phyloP scores from a whole-genome alignment of 1,140 invertebrate species.

The Eupeodes corollae region DNA sequence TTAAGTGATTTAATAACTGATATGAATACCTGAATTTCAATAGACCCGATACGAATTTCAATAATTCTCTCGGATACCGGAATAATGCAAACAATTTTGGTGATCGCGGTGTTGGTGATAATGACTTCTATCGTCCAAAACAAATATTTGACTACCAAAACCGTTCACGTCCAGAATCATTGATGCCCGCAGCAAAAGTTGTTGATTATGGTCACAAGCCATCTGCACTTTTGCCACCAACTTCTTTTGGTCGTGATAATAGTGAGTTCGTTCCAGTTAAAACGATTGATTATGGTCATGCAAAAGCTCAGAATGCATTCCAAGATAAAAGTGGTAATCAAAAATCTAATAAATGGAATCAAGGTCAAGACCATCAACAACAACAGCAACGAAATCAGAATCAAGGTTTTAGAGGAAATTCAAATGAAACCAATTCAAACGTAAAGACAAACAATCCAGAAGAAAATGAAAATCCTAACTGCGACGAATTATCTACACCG shows the following conservation, averaged over 20 bases:
- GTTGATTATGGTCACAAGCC: constrained; percentile 61
- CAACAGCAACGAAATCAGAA: constrained; percentile 3
- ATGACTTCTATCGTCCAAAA: constrained; percentile 20
- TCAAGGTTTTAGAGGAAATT: too few relatives aligned
- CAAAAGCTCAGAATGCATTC: constrained; percentile 6
- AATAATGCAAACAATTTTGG: too few relatives aligned
- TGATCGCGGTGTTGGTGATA: background rate
- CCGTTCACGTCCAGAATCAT: constrained; percentile 11
- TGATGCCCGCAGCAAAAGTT: constrained; percentile 46
- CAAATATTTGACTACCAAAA: constrained; percentile 35
- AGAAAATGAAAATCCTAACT: background rate
- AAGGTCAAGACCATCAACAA: constrained; percentile 4
- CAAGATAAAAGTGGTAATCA: constrained; percentile 3
- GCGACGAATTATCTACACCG: background rate
- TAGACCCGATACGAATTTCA: too few relatives aligned
- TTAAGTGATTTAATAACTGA: too few relatives aligned
- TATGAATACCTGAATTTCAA: too few relatives aligned
- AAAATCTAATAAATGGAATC: background rate
- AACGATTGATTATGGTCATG: constrained; percentile 49
- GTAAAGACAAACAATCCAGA: too few relatives aligned
- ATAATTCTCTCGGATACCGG: too few relatives aligned
- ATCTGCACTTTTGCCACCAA: constrained; percentile 2
- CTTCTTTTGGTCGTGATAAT: background rate
- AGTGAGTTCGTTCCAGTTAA: constrained; percentile 38
- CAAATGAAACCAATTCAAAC: background rate